Evolutionary conservation across 1,140 invertebrate species (phyloP).

Genomic region (Sitobion miscanthi): DNA sequence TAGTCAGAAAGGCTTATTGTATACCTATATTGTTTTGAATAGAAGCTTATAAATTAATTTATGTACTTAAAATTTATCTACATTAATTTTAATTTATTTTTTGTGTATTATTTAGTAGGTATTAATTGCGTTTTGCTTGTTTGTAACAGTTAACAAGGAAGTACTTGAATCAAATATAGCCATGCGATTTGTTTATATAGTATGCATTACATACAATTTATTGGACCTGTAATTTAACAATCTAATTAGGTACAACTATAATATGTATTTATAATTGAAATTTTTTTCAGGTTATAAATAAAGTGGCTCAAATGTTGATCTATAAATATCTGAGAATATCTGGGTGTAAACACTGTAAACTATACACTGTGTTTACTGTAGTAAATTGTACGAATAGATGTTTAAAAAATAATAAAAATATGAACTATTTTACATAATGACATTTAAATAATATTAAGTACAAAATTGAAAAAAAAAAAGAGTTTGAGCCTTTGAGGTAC

Average conservation of each 20-base stretch:
- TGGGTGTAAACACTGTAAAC: background rate
- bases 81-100: background rate
- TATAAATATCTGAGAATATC: conserved; percentile 15
- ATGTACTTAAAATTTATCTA: background rate
- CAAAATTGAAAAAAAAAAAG: no score
- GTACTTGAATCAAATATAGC: background rate
- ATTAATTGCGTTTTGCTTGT: background rate
- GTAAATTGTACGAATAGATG: background rate
- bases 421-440: background rate
- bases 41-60: background rate
- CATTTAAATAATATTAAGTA: background rate
- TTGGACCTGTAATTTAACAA: background rate
- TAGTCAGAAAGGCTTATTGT: background rate
- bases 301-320: conserved; percentile 25
- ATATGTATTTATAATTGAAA: background rate
- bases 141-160: background rate
- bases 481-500: background rate
- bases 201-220: background rate
- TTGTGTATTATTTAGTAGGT: background rate
- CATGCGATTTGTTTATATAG: background rate
- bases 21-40: background rate
- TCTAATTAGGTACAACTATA: conserved; percentile 12
- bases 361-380: background rate
- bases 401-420: background rate
- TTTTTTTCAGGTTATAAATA: conserved; percentile 25